Conservation (phyloP, 2,113 vertebrate species). For the Butorides virescens region DNA sequence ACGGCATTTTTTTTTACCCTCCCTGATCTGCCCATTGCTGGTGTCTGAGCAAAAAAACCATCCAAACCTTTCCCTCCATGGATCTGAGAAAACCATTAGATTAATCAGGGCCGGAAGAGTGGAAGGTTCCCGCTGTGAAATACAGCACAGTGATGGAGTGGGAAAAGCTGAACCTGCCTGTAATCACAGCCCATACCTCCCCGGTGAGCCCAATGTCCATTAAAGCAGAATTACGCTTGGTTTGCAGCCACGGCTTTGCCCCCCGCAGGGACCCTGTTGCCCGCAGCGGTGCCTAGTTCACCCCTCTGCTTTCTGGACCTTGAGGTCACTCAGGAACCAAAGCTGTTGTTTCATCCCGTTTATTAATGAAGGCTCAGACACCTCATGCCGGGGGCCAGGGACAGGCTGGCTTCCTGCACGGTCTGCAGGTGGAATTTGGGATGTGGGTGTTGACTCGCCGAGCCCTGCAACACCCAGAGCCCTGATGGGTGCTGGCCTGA, state of each 20-base stretch:
- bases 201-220: background rate
- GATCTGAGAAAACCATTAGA: background rate
- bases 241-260: background rate
- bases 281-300: background rate
- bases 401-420: background rate
- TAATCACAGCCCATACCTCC: background rate
- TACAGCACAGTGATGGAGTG: background rate
- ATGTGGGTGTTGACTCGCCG: background rate
- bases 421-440: background rate
- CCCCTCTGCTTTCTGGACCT: background rate
- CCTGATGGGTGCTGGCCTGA: background rate
- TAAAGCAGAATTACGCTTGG: background rate
- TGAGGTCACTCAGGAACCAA: background rate
- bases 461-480: background rate
- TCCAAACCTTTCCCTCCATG: background rate
- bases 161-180: background rate
- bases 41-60: background rate
- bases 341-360: background rate
- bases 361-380: background rate
- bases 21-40: background rate
- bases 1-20: background rate
- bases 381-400: background rate
- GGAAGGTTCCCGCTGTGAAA: background rate
- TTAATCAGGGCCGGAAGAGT: constrained; percentile 33
- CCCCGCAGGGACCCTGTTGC: background rate